A percentile compares a stretch with the other conserved stretches of the same genome.
phyloP scores from a whole-genome alignment of 2,888 invertebrate genomes.

The Dromius quadrimaculatus region DNA sequence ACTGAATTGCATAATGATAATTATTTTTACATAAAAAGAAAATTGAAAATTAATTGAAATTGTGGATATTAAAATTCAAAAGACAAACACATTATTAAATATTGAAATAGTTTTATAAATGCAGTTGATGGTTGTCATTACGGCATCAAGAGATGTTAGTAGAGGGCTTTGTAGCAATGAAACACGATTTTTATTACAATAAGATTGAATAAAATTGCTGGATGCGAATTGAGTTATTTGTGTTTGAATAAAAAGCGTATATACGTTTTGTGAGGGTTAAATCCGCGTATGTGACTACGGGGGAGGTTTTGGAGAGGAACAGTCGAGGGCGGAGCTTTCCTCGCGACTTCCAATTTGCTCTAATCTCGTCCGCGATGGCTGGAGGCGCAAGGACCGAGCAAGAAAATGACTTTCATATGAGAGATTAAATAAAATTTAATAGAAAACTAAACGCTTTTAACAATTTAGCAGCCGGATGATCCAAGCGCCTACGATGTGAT shows the following conservation, averaged over 20 bases:
- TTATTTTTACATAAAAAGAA: too few species aligned
- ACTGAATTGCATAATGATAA: too few species aligned
- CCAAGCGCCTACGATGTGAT: conserved; percentile 54
- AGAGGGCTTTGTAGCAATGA: neutral
- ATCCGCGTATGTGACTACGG: neutral
- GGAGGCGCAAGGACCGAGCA: conserved; percentile 47
- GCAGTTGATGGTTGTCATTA: too few species aligned
- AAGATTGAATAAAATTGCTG: conserved; percentile 1
- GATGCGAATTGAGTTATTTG: conserved; percentile 16
- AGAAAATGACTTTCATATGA: conserved; percentile 53
- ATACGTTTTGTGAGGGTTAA: conserved; percentile 6
- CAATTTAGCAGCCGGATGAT: conserved; percentile 44
- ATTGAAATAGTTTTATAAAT: too few species aligned
- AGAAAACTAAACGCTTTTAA: conserved; percentile 53
- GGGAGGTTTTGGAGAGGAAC: neutral
- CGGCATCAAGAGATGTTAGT: neutral
- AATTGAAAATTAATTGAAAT: too few species aligned
- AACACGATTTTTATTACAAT: neutral
- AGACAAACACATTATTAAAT: too few species aligned
- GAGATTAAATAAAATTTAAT: conserved; percentile 53
- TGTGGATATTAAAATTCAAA: too few species aligned
- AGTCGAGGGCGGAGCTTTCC: neutral
- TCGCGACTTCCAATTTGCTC: conserved; percentile 47
- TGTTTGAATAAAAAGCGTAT: conserved; percentile 30
- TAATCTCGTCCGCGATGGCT: conserved; percentile 48